A percentile compares a stretch with the other conserved stretches of the same genome.
These are phyloP conservation scores for Mustelus asterias DNA, from an alignment of 2,113 vertebrate genomes.

Conservation along the genomic window DNA sequence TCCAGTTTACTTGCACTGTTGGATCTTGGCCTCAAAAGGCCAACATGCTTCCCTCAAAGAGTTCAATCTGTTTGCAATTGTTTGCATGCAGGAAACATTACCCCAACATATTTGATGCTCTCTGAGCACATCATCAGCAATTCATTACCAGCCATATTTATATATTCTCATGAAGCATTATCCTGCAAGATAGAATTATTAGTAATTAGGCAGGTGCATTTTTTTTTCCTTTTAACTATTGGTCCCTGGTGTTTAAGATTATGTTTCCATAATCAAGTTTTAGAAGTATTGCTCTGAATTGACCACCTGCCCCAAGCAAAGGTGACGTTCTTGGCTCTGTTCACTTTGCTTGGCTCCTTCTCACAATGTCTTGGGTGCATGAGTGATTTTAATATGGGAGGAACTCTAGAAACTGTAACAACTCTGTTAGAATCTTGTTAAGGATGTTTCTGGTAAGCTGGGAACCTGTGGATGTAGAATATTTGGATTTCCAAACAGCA, in stretches of 20 bases:
- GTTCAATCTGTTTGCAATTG: neutral
- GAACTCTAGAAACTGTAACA: neutral
- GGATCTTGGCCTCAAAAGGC: neutral
- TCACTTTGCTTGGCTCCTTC: neutral
- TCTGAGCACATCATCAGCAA: neutral
- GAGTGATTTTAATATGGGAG: neutral
- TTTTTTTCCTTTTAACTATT: neutral
- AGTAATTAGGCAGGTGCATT: neutral
- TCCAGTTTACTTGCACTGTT: neutral
- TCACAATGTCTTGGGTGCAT: neutral
- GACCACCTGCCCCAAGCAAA: neutral
- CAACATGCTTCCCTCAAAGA: neutral
- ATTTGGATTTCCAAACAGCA: neutral
- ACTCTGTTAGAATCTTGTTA: neutral
- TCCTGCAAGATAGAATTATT: neutral
- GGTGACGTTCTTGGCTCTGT: neutral
- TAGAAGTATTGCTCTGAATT: neutral
- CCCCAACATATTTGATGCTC: neutral
- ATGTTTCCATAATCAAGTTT: neutral
- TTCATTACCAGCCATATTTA: neutral
- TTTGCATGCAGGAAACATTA: neutral
- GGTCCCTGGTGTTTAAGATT: neutral
- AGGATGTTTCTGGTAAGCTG: no score
- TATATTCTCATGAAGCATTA: neutral
- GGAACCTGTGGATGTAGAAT: no score